Conservation (phyloP, 2,888 invertebrate genomes). For the Orthosia cruda region DNA sequence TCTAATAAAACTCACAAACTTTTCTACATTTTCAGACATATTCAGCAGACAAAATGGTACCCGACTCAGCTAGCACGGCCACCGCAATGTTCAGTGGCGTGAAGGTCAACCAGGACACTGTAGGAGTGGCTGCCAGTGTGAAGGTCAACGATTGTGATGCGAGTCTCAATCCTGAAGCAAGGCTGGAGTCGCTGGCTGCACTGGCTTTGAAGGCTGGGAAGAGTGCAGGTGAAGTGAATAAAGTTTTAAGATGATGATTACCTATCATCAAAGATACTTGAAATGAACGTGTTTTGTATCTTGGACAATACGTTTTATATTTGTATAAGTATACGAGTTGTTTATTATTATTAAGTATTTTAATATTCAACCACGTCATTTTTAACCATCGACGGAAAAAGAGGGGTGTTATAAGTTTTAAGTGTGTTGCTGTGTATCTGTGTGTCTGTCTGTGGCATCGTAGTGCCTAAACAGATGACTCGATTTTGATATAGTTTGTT, state of each 20-base stretch:
- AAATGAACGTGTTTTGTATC: not conserved
- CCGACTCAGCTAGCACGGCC: conserved; percentile 97
- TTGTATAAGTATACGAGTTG: too few species aligned
- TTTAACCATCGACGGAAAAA: too few species aligned
- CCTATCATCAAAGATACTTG: not conserved
- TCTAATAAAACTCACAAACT: too few species aligned
- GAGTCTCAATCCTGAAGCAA: conserved; percentile 91
- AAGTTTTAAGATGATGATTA: not conserved
- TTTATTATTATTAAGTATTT: too few species aligned
- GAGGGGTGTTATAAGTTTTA: too few species aligned
- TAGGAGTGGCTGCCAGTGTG: conserved; percentile 95
- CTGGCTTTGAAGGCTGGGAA: conserved; percentile 95
- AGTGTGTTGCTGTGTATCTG: too few species aligned
- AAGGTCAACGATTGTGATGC: conserved; percentile 92
- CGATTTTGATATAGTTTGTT: too few species aligned
- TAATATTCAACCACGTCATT: too few species aligned
- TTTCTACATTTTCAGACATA: conserved; percentile 94
- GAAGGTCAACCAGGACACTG: conserved; percentile 95
- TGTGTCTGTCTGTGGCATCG: too few species aligned
- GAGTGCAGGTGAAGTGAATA: conserved; percentile 93
- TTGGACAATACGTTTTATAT: too few species aligned
- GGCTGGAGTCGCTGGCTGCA: conserved; percentile 93
- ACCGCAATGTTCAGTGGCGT: conserved; percentile 97
- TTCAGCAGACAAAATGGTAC: conserved; percentile 96
- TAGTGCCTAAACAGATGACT: too few species aligned